These are phyloP conservation scores for Andrena fulva DNA, from an alignment of 2,888 invertebrate species.

Conservation along the genomic window DNA sequence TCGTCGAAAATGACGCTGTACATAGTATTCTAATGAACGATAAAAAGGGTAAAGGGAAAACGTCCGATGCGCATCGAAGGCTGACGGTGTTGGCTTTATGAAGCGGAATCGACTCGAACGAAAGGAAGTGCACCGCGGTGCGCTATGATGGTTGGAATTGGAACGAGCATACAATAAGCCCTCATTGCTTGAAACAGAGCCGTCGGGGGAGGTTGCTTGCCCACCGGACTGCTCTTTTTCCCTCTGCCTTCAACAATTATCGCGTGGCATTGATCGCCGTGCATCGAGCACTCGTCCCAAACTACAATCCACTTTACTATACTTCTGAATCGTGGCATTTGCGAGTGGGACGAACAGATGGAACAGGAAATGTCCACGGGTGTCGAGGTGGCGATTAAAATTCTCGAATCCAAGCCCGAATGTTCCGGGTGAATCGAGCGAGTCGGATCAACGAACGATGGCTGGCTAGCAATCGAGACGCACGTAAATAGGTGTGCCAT, in stretches of 20 bases:
- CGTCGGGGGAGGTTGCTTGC: slow-evolving; percentile 11
- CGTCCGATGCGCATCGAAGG: slow-evolving; percentile 33
- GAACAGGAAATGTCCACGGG: not conserved
- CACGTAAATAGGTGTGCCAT: slow-evolving; percentile 67
- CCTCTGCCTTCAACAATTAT: slow-evolving; percentile 8
- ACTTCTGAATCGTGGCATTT: not conserved
- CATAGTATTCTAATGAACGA: not conserved
- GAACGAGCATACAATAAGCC: slow-evolving; percentile 73
- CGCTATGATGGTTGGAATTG: slow-evolving; percentile 69
- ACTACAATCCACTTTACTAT: too few relatives aligned
- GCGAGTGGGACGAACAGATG: not conserved
- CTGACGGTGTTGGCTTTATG: slow-evolving; percentile 46
- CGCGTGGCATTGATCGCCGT: not conserved
- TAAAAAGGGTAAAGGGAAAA: slow-evolving; percentile 13
- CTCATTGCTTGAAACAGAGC: slow-evolving; percentile 55
- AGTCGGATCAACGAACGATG: slow-evolving; percentile 73
- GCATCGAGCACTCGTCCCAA: too few relatives aligned
- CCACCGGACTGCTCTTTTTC: not conserved
- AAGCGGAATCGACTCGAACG: slow-evolving; percentile 62
- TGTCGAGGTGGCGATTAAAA: not conserved
- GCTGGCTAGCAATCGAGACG: slow-evolving; percentile 45
- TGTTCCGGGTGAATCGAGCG: slow-evolving; percentile 30
- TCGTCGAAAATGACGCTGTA: not conserved
- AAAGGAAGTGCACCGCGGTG: slow-evolving; percentile 73
- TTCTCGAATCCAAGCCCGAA: not conserved